Percentiles rank a stretch among this genome's conserved stretches.
phyloP scores from a whole-genome alignment of 1,140 invertebrate species.

The Atta colombica region DNA sequence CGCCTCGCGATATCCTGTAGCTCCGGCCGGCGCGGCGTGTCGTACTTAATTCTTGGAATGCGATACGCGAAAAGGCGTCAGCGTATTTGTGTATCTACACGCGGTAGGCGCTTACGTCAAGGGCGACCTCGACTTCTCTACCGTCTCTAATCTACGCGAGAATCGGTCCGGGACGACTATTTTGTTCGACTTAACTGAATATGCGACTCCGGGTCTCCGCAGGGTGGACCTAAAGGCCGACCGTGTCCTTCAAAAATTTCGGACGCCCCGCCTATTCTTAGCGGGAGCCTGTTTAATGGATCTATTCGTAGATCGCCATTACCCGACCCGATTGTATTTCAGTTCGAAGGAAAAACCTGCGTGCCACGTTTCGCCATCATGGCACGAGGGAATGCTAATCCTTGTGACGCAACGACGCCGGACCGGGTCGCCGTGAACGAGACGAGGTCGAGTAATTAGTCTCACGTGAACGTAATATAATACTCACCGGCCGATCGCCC shows the following conservation, averaged over 20 bases:
- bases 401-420: background rate
- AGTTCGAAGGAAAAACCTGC: background rate
- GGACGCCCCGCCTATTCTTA: conserved; percentile 22
- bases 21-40: background rate
- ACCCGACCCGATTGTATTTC: no score
- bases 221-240: background rate
- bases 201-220: background rate
- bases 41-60: conserved; percentile 49
- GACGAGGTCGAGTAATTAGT: background rate
- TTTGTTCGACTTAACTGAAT: conserved; percentile 29
- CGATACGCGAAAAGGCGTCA: conserved; percentile 51
- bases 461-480: background rate
- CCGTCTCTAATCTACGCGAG: conserved; percentile 71
- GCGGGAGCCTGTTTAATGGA: background rate
- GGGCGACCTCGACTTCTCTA: conserved; percentile 78
- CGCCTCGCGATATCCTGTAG: background rate
- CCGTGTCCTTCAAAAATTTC: background rate
- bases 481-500: background rate
- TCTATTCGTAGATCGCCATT: background rate
- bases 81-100: conserved; percentile 63
- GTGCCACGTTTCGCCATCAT: background rate
- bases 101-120: conserved; percentile 77
- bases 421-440: background rate
- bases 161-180: conserved; percentile 67
- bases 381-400: background rate